Conservation (phyloP, 2,113 vertebrate genomes). For the Thinocorus orbignyianus region DNA sequence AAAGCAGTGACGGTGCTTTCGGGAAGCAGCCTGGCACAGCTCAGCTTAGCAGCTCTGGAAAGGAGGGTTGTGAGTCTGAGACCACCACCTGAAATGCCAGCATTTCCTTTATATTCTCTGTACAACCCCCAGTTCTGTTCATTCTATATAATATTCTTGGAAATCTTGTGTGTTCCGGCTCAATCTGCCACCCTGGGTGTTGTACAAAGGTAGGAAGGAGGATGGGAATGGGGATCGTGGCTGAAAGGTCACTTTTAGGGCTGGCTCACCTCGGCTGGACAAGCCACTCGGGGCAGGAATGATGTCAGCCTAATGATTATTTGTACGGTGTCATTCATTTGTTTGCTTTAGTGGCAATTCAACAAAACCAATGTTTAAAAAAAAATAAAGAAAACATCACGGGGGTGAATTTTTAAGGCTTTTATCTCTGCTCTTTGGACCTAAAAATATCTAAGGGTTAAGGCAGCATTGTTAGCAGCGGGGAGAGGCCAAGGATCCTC, state of each 20-base stretch:
- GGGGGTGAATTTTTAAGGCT: neutral
- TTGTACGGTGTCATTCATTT: neutral
- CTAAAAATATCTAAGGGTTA: neutral
- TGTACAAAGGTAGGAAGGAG: neutral
- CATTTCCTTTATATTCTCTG: neutral
- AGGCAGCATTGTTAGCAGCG: neutral
- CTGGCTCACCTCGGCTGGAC: neutral
- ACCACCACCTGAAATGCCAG: neutral
- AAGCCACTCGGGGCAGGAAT: neutral
- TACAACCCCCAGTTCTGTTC: neutral
- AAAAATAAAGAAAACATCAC: neutral
- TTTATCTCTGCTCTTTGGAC: constrained; percentile 13
- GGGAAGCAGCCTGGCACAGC: neutral
- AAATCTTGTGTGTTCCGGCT: neutral
- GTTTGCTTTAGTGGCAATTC: neutral
- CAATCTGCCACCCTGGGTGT: neutral
- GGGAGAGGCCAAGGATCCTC: neutral
- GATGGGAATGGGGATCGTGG: neutral
- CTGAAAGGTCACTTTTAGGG: neutral
- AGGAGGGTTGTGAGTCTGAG: neutral
- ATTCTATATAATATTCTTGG: rapidly evolving
- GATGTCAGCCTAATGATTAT: neutral
- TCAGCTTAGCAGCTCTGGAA: neutral
- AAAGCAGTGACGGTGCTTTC: neutral
- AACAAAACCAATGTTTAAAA: neutral